phyloP scores from a whole-genome alignment of 2,797 vertebrate species.

The Xenops minutus region DNA sequence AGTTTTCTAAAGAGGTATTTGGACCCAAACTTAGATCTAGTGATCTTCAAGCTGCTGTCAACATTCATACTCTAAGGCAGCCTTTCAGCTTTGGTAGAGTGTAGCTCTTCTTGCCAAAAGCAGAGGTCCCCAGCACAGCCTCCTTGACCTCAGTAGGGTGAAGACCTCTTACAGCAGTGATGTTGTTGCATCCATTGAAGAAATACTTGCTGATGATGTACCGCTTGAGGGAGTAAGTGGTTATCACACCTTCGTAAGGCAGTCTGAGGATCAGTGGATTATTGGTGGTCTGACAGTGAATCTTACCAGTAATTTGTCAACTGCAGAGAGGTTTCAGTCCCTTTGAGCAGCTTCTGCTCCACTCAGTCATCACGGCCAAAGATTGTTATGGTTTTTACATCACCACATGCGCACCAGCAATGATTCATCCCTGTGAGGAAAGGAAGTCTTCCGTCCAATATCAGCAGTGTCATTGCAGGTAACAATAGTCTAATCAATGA shows the following conservation, averaged over 20 bases:
- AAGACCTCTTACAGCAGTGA: not conserved
- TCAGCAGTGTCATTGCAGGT: not conserved
- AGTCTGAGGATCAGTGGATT: not conserved
- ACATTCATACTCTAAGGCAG: not conserved
- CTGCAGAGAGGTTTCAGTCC: not conserved
- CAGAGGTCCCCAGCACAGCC: not conserved
- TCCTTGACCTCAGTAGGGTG: not conserved
- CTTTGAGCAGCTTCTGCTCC: not conserved
- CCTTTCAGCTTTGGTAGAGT: not conserved
- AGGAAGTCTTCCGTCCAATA: not conserved
- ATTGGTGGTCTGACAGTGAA: not conserved
- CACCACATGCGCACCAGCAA: not conserved
- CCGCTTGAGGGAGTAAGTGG: not conserved
- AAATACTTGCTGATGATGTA: not conserved
- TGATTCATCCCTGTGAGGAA: not conserved
- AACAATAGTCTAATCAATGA: not conserved
- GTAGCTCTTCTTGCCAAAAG: not conserved
- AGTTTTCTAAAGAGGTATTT: not conserved
- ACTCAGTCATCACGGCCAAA: not conserved
- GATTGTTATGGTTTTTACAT: not conserved
- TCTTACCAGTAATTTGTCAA: not conserved
- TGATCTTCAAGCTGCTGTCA: not conserved
- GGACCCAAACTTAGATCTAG: not conserved
- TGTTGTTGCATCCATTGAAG: not conserved
- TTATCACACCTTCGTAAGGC: not conserved